Evolutionary conservation across 1,140 invertebrate genomes (phyloP).

Genomic region (Drosophila chauvacae): DNA sequence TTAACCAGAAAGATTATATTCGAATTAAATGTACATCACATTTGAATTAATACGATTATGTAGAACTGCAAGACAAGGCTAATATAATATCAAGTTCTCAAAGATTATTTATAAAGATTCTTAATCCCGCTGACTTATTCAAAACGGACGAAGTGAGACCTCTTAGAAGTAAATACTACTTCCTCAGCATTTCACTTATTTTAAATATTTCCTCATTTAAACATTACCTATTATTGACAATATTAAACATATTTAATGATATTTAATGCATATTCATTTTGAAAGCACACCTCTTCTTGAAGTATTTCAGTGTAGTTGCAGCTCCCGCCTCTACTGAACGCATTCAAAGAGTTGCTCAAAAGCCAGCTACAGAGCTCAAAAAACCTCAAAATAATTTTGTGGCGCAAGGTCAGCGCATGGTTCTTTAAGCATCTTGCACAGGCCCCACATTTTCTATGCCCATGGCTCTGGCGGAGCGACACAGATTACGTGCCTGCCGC

Average conservation of each 20-base stretch:
- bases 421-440: conserved; percentile 47
- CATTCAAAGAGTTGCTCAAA: conserved; percentile 26
- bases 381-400: conserved; percentile 53
- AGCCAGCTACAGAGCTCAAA: conserved; percentile 16
- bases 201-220: too few relatives aligned
- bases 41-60: not conserved
- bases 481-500: conserved; percentile 69
- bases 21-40: not conserved
- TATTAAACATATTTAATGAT: too few relatives aligned
- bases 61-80: not conserved
- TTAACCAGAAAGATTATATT: not conserved
- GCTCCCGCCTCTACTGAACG: not conserved
- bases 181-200: too few relatives aligned
- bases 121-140: not conserved
- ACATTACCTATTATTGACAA: not conserved
- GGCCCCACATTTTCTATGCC: conserved; percentile 41
- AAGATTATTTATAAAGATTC: not conserved
- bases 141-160: not conserved
- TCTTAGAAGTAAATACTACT: too few relatives aligned
- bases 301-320: conserved; percentile 7
- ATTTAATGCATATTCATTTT: too few relatives aligned
- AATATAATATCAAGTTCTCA: not conserved
- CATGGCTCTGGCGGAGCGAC: conserved; percentile 45
- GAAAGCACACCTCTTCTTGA: not conserved
- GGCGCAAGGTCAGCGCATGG: conserved; percentile 68